Conservation (phyloP, 2,888 invertebrate species). For the Xestobium rufovillosum region DNA sequence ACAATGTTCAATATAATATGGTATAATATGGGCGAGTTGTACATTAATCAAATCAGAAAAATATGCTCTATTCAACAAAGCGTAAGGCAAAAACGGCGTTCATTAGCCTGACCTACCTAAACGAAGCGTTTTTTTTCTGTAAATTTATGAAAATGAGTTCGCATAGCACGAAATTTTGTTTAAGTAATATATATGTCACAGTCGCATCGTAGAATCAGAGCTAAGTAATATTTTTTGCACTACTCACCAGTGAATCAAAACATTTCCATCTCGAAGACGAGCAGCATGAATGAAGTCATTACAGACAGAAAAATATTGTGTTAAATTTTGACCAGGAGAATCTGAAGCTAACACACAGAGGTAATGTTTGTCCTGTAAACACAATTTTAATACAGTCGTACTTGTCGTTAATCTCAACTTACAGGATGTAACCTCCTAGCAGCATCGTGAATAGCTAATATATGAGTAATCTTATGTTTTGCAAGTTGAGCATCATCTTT, state of each 20-base stretch:
- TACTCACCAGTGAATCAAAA: constrained; percentile 87
- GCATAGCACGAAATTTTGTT: too few relatives aligned
- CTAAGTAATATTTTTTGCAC: constrained; percentile 6
- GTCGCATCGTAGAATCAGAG: background rate
- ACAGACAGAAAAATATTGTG: constrained; percentile 86
- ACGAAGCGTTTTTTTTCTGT: too few relatives aligned
- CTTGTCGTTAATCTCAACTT: constrained; percentile 41
- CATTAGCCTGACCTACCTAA: too few relatives aligned
- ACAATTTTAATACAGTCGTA: constrained; percentile 4
- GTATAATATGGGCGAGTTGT: too few relatives aligned
- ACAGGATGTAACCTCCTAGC: constrained; percentile 81
- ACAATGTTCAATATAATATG: too few relatives aligned
- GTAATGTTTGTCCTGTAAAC: constrained; percentile 85
- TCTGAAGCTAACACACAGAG: constrained; percentile 95
- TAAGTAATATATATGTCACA: too few relatives aligned
- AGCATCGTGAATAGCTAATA: constrained; percentile 91
- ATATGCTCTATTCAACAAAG: too few relatives aligned
- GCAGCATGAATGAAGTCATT: constrained; percentile 96
- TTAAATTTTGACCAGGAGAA: constrained; percentile 86
- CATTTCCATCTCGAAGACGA: constrained; percentile 79
- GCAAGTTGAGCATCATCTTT: constrained; percentile 85
- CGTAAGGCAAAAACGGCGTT: too few relatives aligned
- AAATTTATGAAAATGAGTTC: too few relatives aligned
- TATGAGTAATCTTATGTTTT: constrained; percentile 87
- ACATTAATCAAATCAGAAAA: too few relatives aligned